Evolutionary conservation across 2,797 vertebrate species (phyloP).

Genomic region (Siniperca scherzeri): DNA sequence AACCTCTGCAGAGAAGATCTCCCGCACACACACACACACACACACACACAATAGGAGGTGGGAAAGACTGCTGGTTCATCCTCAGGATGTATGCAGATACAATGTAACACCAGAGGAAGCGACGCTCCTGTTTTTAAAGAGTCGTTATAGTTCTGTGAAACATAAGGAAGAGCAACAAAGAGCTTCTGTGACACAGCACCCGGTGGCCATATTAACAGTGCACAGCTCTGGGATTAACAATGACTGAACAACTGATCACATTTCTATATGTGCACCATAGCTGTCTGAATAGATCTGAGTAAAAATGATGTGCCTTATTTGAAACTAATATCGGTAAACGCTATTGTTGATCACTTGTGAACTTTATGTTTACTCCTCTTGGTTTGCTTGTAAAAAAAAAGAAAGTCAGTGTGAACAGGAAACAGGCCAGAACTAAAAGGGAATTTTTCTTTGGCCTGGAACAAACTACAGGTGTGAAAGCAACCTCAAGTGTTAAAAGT

Average conservation of each 20-base stretch:
- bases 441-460: not conserved
- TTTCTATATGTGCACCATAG: conserved; percentile 30
- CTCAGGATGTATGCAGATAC: conserved; percentile 43
- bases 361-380: not conserved
- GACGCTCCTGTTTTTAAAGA: conserved; percentile 24
- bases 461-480: not conserved
- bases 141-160: conserved; percentile 40
- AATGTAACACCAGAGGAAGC: conserved; percentile 51
- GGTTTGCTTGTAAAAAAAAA: not conserved
- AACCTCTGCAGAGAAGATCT: conserved; percentile 30
- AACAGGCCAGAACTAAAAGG: not conserved
- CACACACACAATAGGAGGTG: conserved; percentile 15
- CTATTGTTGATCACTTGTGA: not conserved
- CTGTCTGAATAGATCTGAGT: conserved; percentile 2
- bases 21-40: conserved; percentile 4
- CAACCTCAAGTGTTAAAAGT: not conserved
- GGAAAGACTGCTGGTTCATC: conserved; percentile 37
- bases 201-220: conserved; percentile 18
- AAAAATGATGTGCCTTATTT: not conserved
- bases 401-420: not conserved
- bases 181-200: conserved; percentile 45
- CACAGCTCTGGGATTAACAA: conserved; percentile 36
- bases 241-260: conserved; percentile 33
- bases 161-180: conserved; percentile 48
- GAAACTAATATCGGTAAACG: not conserved